Conservation (phyloP, 2,888 invertebrate species). For the Ophion obscuratus region DNA sequence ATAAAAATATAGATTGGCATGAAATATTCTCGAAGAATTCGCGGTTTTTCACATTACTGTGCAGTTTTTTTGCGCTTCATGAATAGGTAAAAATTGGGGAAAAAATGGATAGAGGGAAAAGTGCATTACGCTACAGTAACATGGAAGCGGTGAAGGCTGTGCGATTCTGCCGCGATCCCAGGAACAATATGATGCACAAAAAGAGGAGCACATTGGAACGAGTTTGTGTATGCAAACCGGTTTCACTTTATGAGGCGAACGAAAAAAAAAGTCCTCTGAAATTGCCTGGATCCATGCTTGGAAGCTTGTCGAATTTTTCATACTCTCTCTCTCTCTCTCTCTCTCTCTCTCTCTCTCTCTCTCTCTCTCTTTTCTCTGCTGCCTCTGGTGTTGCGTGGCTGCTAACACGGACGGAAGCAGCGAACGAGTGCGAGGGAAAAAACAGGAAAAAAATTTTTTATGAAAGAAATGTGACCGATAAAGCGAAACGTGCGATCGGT, state of each 20-base stretch:
- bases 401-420: slow-evolving; percentile 1
- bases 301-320: slow-evolving; percentile 47
- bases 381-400: background rate
- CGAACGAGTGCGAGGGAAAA: slow-evolving; percentile 12
- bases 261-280: slow-evolving; percentile 29
- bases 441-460: slow-evolving; percentile 5
- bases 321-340: slow-evolving; percentile 12
- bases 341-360: slow-evolving; percentile 7
- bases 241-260: slow-evolving; percentile 49
- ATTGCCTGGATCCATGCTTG: slow-evolving; percentile 26
- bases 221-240: slow-evolving; percentile 43
- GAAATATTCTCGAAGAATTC: background rate
- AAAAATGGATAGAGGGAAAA: slow-evolving; percentile 9
- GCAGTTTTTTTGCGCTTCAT: background rate
- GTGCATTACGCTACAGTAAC: background rate
- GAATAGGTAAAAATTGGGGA: background rate
- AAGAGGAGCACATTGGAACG: slow-evolving; percentile 19
- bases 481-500: slow-evolving; percentile 35
- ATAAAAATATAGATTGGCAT: background rate
- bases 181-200: slow-evolving; percentile 45
- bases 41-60: background rate
- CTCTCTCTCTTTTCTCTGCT: background rate
- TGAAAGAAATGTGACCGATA: slow-evolving; percentile 42
- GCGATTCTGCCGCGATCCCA: background rate
- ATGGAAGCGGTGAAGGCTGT: slow-evolving; percentile 11